Conservation (phyloP, 1,140 invertebrate species). For the Drosophila orosa region DNA sequence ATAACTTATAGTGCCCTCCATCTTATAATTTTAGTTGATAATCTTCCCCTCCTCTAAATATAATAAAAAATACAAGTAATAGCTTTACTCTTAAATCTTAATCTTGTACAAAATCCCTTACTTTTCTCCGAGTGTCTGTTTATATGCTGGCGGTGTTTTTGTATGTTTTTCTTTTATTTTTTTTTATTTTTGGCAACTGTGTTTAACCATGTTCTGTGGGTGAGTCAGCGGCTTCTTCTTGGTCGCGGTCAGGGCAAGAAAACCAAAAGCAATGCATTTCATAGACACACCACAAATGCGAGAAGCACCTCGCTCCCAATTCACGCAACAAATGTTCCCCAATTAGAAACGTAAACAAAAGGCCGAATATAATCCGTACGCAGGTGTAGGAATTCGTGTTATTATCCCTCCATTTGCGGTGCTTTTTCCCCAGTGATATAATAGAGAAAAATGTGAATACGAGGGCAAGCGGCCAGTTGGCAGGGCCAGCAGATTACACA, state of each 20-base stretch:
- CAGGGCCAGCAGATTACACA: constrained; percentile 20
- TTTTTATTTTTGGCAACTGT: constrained; percentile 53
- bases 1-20: neutral
- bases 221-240: constrained; percentile 66
- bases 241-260: constrained; percentile 67
- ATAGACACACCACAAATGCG: constrained; percentile 33
- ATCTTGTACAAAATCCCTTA: neutral
- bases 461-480: constrained; percentile 44
- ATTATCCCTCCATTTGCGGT: neutral
- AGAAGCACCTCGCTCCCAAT: constrained; percentile 39
- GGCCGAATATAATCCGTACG: constrained; percentile 33
- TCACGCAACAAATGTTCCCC: constrained; percentile 6
- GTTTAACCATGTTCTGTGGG: constrained; percentile 28
- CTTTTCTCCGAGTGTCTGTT: constrained; percentile 3
- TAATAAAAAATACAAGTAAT: neutral
- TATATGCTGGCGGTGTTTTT: constrained; percentile 30
- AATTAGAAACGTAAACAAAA: constrained; percentile 65
- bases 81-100: neutral
- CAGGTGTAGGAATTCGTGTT: constrained; percentile 39
- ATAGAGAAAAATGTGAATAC: constrained; percentile 8
- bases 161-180: constrained; percentile 14
- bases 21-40: neutral
- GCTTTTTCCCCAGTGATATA: constrained; percentile 12
- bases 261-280: constrained; percentile 64
- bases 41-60: neutral